phyloP scores from a whole-genome alignment of 2,113 vertebrate species.

The Chaetodon auriga region DNA sequence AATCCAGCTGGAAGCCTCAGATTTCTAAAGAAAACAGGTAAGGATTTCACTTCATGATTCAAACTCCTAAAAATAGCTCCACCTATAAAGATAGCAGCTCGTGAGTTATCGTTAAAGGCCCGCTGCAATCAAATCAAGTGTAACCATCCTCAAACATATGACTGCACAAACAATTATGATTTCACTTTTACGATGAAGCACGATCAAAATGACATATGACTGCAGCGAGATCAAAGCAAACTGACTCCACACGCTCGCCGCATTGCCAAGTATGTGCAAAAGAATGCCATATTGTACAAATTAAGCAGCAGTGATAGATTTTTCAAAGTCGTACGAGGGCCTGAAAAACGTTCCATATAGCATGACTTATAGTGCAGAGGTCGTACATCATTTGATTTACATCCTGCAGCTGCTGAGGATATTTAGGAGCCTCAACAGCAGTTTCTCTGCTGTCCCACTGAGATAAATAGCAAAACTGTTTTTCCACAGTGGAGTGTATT shows the following conservation, averaged over 20 bases:
- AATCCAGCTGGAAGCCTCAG: neutral
- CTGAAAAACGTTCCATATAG: slow-evolving; percentile 49
- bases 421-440: slow-evolving; percentile 18
- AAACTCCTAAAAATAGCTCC: neutral
- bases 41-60: neutral
- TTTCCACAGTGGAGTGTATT: slow-evolving; percentile 7
- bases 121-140: neutral
- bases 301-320: slow-evolving; percentile 37
- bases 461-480: slow-evolving; percentile 13
- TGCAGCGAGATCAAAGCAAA: slow-evolving; percentile 41
- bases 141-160: slow-evolving; percentile 4
- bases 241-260: slow-evolving; percentile 29
- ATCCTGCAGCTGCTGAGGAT: slow-evolving; percentile 62
- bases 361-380: slow-evolving; percentile 41
- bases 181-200: slow-evolving; percentile 36
- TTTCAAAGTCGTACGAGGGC: slow-evolving; percentile 30
- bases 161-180: slow-evolving; percentile 23
- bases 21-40: slow-evolving; percentile 25
- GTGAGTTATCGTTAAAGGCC: neutral
- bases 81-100: neutral
- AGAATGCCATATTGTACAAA: slow-evolving; percentile 53
- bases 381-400: slow-evolving; percentile 61
- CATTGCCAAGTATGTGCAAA: slow-evolving; percentile 18
- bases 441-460: slow-evolving; percentile 15
- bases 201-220: slow-evolving; percentile 45